These are phyloP conservation scores for Arge pagana DNA, from an alignment of 2,888 invertebrate genomes.

Conservation along the genomic window DNA sequence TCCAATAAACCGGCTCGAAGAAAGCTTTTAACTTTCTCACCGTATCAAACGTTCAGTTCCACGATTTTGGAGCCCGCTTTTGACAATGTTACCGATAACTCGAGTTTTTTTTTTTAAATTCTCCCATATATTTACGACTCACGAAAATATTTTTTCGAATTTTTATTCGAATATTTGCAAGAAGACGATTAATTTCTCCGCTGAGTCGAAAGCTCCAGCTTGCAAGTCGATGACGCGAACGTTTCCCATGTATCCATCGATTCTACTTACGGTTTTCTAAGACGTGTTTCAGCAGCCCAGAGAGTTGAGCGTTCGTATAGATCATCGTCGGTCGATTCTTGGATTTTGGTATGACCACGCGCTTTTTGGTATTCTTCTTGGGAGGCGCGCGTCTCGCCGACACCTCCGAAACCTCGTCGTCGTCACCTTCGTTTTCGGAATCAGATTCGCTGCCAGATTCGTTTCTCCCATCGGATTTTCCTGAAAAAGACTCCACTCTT, in stretches of 20 bases:
- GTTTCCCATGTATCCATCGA: not conserved
- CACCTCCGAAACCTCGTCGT: conserved; percentile 37
- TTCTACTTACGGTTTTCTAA: conserved; percentile 39
- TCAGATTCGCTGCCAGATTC: conserved; percentile 39
- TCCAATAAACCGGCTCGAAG: too few species aligned
- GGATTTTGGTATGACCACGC: not conserved
- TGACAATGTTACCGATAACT: too few species aligned
- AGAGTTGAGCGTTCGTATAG: conserved; percentile 51
- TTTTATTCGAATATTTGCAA: too few species aligned
- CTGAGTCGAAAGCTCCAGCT: not conserved
- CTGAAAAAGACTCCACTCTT: conserved; percentile 18
- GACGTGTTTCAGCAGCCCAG: conserved; percentile 50
- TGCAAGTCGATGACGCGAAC: not conserved
- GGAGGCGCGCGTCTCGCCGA: conserved; percentile 24
- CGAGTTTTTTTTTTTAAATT: too few species aligned
- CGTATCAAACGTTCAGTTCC: too few species aligned
- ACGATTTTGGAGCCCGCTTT: too few species aligned
- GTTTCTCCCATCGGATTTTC: conserved; percentile 50
- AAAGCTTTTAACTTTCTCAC: too few species aligned
- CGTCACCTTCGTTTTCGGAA: conserved; percentile 39
- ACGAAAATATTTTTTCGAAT: too few species aligned
- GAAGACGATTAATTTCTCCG: too few species aligned
- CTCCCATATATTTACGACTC: too few species aligned
- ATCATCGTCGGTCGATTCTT: conserved; percentile 38
- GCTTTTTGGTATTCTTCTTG: conserved; percentile 16